A percentile compares a stretch with the other conserved stretches of the same genome.
phyloP scores from a whole-genome alignment of 1,140 invertebrate genomes.

The Mesaphorura yosii region DNA sequence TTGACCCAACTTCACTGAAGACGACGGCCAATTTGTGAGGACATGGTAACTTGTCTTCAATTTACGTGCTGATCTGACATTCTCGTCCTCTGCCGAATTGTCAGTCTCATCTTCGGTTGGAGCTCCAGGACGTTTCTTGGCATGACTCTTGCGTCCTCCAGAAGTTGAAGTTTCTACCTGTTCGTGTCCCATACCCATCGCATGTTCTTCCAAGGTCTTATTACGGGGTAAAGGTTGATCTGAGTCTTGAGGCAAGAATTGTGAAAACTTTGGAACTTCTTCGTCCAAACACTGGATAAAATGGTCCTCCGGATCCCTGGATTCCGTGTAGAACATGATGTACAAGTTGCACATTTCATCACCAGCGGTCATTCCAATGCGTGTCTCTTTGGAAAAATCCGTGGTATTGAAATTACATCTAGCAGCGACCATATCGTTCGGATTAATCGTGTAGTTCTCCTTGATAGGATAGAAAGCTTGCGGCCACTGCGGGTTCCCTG shows the following conservation, averaged over 20 bases:
- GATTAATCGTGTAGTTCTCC: conserved; percentile 31
- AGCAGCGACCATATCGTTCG: conserved; percentile 35
- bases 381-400: conserved; percentile 27
- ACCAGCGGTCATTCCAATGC: conserved; percentile 41
- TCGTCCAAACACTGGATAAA: conserved; percentile 20
- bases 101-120: background rate
- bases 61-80: background rate
- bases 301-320: conserved; percentile 25
- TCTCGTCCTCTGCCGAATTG: background rate
- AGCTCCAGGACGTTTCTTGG: conserved; percentile 26
- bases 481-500: conserved; percentile 42
- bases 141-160: conserved; percentile 26
- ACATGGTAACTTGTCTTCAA: conserved; percentile 9
- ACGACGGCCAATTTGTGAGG: conserved; percentile 13
- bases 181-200: conserved; percentile 28
- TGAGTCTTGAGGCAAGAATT: conserved; percentile 34
- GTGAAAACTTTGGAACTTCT: background rate
- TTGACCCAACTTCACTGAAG: conserved; percentile 26
- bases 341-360: conserved; percentile 64
- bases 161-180: too few relatives aligned
- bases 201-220: conserved; percentile 39
- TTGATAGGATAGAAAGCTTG: conserved; percentile 40
- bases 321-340: conserved; percentile 26
- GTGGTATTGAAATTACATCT: conserved; percentile 39
- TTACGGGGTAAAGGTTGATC: conserved; percentile 39